Conservation (phyloP, 2,113 vertebrate species). For the Manacus vitellinus region DNA sequence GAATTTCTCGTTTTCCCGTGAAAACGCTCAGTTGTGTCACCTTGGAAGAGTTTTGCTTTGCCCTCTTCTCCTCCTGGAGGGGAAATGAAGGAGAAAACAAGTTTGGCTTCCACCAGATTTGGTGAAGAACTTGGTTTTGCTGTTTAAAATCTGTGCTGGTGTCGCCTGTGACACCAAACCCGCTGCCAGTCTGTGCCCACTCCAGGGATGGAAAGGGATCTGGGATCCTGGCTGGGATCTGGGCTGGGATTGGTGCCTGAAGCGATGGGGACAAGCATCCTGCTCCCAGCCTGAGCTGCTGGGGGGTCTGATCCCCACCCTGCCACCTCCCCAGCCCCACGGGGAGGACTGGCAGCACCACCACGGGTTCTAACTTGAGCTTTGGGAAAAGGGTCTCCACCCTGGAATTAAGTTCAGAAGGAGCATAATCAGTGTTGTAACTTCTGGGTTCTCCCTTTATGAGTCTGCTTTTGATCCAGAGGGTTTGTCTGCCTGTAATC, state of each 20-base stretch:
- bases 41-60: not conserved
- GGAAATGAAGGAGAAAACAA: not conserved
- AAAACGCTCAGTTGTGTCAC: rapidly evolving
- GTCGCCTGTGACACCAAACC: not conserved
- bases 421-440: not conserved
- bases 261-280: rapidly evolving
- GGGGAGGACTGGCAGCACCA: not conserved
- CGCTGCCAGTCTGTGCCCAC: rapidly evolving
- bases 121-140: not conserved
- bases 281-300: not conserved
- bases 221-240: not conserved
- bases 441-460: not conserved
- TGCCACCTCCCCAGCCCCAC: not conserved
- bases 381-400: not conserved
- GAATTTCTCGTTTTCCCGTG: not conserved
- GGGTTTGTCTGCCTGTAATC: not conserved
- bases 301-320: not conserved
- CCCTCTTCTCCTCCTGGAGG: not conserved
- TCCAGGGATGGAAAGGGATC: not conserved
- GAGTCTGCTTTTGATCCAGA: not conserved
- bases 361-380: not conserved
- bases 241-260: not conserved
- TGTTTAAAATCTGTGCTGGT: not conserved
- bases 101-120: not conserved
- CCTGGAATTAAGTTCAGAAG: not conserved